Evolutionary conservation across 2,797 vertebrate species (phyloP), one percentile per base, ranked within the genome.

Genomic region (Euphonia xanthogaster): DNA sequence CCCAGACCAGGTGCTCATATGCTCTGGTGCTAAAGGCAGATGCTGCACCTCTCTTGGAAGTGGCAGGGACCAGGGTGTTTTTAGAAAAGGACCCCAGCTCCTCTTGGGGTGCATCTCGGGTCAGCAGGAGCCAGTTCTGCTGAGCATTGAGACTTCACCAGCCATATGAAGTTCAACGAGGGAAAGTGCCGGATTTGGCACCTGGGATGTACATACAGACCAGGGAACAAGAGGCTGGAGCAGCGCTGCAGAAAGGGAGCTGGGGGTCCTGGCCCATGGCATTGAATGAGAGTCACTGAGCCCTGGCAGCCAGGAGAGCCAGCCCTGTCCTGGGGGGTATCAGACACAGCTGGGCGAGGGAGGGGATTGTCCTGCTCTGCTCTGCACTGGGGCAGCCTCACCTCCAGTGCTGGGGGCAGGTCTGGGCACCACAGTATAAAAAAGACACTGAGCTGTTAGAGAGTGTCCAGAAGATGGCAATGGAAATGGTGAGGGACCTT

Each of bases 181-280:
- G 40, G 10, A 33, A 61, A 47, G 40, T 31, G 21, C 33, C 12
- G 12, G 40, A 25, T 61, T 39, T 2, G 2, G 21, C 40, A 25
- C 17, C 20, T 24, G 6, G 11, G 25, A 40, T 40, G 21, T 12
- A 7, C 23, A 6, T 2, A 14, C 11, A 47, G 24, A 25, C 14
- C 22, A 39, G 0, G 8, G 33, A 61, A 30, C 0, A 0, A 54
- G 24, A 30, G 24, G 39, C 47, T 54, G 72, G 33, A 70, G 48
- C 33, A 61, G 55, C 0, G 0, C 30, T 40, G 30, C 30, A 21
- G 40, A 35, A 54, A 47, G 55, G 21, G 17, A 21, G 2, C 40
- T 39, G 24, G 21, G 7, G 3, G 9, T 47, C 10, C 72, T 40
- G 33, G 33, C 12, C 5, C 1, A 3, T 18, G 21, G 14, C 20